Conservation (phyloP, 2,888 invertebrate genomes). For the Erebia aethiops region DNA sequence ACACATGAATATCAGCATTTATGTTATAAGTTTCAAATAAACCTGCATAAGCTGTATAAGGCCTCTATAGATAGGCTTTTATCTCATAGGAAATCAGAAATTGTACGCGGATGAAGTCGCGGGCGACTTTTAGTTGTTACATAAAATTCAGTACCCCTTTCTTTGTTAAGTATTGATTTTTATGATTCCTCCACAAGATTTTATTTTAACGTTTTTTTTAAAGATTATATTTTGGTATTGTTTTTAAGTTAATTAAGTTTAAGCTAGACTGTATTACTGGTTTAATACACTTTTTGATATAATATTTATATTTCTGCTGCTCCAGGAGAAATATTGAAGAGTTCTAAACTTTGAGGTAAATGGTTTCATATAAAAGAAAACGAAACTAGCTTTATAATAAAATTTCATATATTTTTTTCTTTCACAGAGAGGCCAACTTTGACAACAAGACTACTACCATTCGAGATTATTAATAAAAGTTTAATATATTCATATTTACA, state of each 20-base stretch:
- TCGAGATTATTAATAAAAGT: slow-evolving; percentile 24
- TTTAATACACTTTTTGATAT: background rate
- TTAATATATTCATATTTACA: background rate
- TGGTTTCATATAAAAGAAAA: background rate
- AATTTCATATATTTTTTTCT: slow-evolving; percentile 13
- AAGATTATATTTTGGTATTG: too few relatives aligned
- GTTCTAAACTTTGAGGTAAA: slow-evolving; percentile 20
- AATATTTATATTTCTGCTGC: slow-evolving; percentile 22
- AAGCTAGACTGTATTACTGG: background rate
- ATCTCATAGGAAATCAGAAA: too few relatives aligned
- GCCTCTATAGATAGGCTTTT: too few relatives aligned
- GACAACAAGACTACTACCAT: slow-evolving; percentile 45
- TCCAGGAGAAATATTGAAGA: slow-evolving; percentile 38
- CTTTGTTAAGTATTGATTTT: too few relatives aligned
- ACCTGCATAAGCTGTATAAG: too few relatives aligned
- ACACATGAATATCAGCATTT: too few relatives aligned
- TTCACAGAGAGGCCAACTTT: slow-evolving; percentile 50
- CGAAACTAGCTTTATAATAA: background rate
- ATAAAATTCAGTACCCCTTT: too few relatives aligned
- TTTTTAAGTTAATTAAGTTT: background rate
- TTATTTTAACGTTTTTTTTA: too few relatives aligned
- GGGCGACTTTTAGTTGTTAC: too few relatives aligned
- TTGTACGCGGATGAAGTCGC: too few relatives aligned
- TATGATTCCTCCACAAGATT: too few relatives aligned
- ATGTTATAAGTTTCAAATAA: too few relatives aligned